These are phyloP conservation scores for Rhinichthys osculus DNA, from an alignment of 2,797 vertebrate genomes.

Conservation along the genomic window DNA sequence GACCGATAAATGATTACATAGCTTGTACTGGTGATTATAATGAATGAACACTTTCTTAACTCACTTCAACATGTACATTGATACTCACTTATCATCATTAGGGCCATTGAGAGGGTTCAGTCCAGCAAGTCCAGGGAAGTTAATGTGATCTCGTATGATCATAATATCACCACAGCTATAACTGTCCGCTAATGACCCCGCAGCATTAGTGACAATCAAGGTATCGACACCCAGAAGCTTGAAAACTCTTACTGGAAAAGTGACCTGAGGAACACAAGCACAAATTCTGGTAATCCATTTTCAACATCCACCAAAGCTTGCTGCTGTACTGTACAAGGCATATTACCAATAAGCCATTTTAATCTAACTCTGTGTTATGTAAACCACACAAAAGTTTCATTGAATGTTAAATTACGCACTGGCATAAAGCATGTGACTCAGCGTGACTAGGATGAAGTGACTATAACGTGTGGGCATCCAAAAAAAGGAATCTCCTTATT, in stretches of 20 bases:
- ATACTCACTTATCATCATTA: conserved; percentile 75
- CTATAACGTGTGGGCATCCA: conserved; percentile 28
- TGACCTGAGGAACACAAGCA: conserved; percentile 72
- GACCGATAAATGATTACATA: neutral
- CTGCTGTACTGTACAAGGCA: neutral
- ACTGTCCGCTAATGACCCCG: conserved; percentile 80
- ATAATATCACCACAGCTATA: conserved; percentile 83
- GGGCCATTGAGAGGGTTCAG: conserved; percentile 81
- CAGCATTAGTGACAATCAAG: conserved; percentile 85
- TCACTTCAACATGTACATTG: neutral
- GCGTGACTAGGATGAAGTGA: conserved; percentile 40
- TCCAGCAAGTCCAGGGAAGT: conserved; percentile 81
- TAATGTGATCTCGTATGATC: conserved; percentile 86
- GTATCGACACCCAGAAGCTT: conserved; percentile 83
- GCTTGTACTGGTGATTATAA: neutral
- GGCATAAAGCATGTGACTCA: conserved; percentile 69
- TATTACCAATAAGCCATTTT: neutral
- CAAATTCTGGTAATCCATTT: conserved; percentile 23
- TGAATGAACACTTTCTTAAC: neutral
- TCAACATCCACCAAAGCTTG: conserved; percentile 20
- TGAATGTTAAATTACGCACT: conserved; percentile 55
- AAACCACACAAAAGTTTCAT: conserved; percentile 67
- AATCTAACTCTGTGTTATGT: conserved; percentile 34
- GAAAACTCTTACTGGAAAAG: conserved; percentile 84
- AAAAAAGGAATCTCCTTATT: conserved; percentile 2